Conservation (phyloP, 2,888 invertebrate species). For the Mythimna ferrago region DNA sequence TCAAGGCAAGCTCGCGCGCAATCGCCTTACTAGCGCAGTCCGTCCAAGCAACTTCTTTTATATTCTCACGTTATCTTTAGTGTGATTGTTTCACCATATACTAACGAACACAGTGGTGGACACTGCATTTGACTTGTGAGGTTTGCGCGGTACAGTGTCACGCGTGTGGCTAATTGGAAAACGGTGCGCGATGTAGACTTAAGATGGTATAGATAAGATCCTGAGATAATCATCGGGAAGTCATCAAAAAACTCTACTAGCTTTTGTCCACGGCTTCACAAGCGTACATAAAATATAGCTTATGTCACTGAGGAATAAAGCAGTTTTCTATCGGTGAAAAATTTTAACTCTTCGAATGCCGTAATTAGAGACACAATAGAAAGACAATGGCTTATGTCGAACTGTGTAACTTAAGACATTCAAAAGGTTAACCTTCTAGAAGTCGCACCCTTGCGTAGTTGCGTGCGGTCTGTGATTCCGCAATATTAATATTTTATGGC, state of each 20-base stretch:
- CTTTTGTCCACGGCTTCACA: no score
- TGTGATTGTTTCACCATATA: conserved; percentile 60
- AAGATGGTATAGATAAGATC: conserved; percentile 34
- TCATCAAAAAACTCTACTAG: neutral
- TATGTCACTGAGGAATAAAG: no score
- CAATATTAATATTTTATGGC: no score
- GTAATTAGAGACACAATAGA: no score
- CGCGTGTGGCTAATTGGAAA: conserved; percentile 44
- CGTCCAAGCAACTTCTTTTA: conserved; percentile 78
- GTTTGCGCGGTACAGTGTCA: conserved; percentile 38
- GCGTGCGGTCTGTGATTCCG: no score
- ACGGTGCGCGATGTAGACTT: conserved; percentile 28
- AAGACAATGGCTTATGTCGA: no score
- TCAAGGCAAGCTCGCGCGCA: conserved; percentile 81
- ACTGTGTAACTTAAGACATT: no score
- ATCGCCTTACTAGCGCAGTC: conserved; percentile 75
- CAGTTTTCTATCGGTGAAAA: no score
- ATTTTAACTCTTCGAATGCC: no score
- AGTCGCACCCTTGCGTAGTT: no score
- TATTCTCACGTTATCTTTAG: conserved; percentile 76
- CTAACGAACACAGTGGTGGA: conserved; percentile 48
- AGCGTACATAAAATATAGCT: no score
- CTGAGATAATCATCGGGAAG: neutral
- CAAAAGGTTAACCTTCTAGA: no score
- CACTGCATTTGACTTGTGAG: conserved; percentile 41